Evolutionary conservation across 1,140 invertebrate species (phyloP).

Genomic region (Brachionus sp.): DNA sequence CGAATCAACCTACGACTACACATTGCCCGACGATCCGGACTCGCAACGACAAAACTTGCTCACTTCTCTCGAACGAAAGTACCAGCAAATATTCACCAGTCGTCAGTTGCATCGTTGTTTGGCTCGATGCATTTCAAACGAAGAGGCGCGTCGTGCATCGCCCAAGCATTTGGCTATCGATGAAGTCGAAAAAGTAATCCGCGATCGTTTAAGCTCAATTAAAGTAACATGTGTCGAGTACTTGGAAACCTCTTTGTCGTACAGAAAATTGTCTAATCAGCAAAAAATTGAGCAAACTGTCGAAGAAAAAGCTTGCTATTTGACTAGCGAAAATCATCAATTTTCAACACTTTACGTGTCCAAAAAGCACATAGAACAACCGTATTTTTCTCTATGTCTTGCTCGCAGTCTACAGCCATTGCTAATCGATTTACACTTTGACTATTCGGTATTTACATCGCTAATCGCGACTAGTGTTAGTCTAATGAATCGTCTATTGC

Average conservation of each 20-base stretch:
- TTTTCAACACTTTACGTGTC: constrained; percentile 37
- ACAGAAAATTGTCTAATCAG: constrained; percentile 4
- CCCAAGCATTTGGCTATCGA: constrained; percentile 32
- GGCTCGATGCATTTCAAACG: constrained; percentile 40
- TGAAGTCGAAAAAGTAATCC: constrained; percentile 41
- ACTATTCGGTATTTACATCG: constrained; percentile 18
- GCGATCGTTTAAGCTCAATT: constrained; percentile 7
- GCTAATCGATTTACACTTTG: constrained; percentile 10
- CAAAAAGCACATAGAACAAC: constrained; percentile 44
- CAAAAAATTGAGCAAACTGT: constrained; percentile 45
- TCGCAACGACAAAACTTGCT: constrained; percentile 37
- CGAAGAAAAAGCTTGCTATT: constrained; percentile 45
- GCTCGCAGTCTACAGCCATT: not conserved
- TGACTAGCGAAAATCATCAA: constrained; percentile 10
- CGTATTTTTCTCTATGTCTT: constrained; percentile 43
- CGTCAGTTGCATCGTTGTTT: constrained; percentile 38
- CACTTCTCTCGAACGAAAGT: constrained; percentile 30
- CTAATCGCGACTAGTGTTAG: constrained; percentile 16
- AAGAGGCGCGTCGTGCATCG: not conserved
- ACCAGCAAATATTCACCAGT: constrained; percentile 34
- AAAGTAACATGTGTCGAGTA: constrained; percentile 41
- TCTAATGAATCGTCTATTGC: constrained; percentile 22
- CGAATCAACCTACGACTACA: constrained; percentile 15
- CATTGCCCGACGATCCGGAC: constrained; percentile 41
- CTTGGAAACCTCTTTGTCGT: constrained; percentile 32